Base-by-base conservation (phyloP, 2,797 vertebrate species). In the Echiichthys vipera region DNA sequence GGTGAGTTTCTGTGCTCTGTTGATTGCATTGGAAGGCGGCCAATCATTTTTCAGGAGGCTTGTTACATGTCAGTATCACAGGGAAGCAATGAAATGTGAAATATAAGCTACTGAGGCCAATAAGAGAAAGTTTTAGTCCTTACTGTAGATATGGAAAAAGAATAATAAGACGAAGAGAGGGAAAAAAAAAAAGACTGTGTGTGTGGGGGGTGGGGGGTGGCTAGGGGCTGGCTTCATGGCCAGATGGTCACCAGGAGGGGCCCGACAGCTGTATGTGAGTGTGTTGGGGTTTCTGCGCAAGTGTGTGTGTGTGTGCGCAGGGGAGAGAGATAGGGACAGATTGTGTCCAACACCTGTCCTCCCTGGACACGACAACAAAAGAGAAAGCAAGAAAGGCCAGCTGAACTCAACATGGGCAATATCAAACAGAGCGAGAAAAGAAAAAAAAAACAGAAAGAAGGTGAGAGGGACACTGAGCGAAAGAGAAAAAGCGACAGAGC, bases 221-320 rank as follows among this genome's bases (percentile, higher is more conserved):
- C 53, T 43, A 42, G 47, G 24, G 20, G 18, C 81, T 81, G 74
- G 77, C 77, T 91, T 78, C 25, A 58, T 51, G 80, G 77, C 82
- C 94, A 94, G 93, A 94, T 94, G 93, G 92, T 92, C 89, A 89
- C 86, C 91, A 92, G 90, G 91, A 92, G 91, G 89, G 85, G 78
- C 78, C 87, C 88, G 85, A 92, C 91, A 93, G 89, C 80, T 87
- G 81, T 89, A 82, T 77, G 71, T 77, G 79, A 77, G 76, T 81
- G 56, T 72, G 68, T 45, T 63, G 55, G 62, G 64, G 61, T 74
- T 69, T 69, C 63, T 47, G 61, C 62, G 79, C 40, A 59, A 30
- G 69, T 55, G 55, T 63, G 74, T 57, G 54, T 30, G 17, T 39
- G 46, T 46, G 67, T 58, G 15, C n/a, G n/a, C n/a, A n/a, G n/a